Evolutionary conservation across 2,113 vertebrate genomes (phyloP).

Genomic region (Microcebus ravelobensis): DNA sequence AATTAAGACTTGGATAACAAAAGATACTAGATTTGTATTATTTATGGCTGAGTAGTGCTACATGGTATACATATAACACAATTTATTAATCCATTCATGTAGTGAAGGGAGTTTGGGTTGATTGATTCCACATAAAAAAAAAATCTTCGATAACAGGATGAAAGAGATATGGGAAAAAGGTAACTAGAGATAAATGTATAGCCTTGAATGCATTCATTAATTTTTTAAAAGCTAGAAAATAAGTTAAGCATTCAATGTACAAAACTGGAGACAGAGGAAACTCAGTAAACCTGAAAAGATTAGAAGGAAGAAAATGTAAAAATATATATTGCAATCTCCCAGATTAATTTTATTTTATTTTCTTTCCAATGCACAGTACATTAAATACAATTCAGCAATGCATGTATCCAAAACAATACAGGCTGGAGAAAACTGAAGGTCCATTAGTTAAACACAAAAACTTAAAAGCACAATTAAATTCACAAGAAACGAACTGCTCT

Average conservation of each 20-base stretch:
- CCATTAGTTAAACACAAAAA: background rate
- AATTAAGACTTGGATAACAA: background rate
- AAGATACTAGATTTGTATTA: no score
- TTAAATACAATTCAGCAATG: slow-evolving; percentile 42
- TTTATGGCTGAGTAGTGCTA: no score
- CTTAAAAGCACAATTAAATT: slow-evolving; percentile 35
- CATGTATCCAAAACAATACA: background rate
- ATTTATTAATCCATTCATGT: no score
- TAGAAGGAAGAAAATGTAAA: background rate
- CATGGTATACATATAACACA: no score
- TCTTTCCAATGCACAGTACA: background rate
- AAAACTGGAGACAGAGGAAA: background rate
- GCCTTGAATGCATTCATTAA: background rate
- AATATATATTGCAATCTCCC: background rate
- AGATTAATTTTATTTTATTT: background rate
- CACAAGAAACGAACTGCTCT: background rate
- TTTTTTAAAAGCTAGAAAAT: background rate
- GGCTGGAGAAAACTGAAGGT: background rate
- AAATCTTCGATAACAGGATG: background rate
- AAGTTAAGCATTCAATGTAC: slow-evolving; percentile 6
- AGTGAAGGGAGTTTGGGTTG: no score
- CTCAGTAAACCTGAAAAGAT: background rate
- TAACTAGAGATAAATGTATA: background rate
- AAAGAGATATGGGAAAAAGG: background rate
- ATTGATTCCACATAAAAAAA: no score